These are phyloP conservation scores for Patagioenas fasciata DNA, from an alignment of 2,113 vertebrate species.

Conservation along the genomic window DNA sequence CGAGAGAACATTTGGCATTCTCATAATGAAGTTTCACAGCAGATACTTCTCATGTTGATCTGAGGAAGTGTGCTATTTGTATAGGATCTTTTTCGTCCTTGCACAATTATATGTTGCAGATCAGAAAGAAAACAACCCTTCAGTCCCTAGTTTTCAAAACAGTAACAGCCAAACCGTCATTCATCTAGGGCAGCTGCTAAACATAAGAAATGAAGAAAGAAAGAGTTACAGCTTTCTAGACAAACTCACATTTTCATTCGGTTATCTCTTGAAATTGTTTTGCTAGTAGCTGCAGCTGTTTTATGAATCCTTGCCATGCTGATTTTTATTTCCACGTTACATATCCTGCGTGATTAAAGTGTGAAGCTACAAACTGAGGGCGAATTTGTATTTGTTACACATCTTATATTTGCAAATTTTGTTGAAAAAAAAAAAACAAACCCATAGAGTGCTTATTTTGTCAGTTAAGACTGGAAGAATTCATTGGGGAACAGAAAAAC, in stretches of 20 bases:
- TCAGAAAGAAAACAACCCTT: conserved; percentile 1
- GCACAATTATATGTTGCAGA: not conserved
- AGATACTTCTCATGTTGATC: conserved; percentile 1
- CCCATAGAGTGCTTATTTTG: not conserved
- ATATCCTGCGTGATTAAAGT: not conserved
- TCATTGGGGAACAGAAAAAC: not conserved
- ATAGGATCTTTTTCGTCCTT: not conserved
- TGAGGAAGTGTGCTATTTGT: conserved; percentile 3
- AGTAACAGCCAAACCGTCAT: not conserved
- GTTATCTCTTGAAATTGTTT: not conserved
- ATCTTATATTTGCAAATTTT: not conserved
- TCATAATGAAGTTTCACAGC: conserved; percentile 33
- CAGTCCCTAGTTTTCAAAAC: not conserved
- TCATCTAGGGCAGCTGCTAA: not conserved
- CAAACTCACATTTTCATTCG: not conserved
- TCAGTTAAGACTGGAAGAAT: not conserved
- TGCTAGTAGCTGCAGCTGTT: not conserved
- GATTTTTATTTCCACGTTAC: not conserved
- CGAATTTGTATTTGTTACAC: not conserved
- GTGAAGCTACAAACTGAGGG: not conserved
- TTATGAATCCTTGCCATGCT: not conserved
- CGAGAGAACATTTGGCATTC: conserved; percentile 14
- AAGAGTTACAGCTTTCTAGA: not conserved
- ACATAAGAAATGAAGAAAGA: not conserved
- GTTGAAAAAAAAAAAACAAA: not conserved